Evolutionary conservation across 2,797 vertebrate genomes (phyloP).

Genomic region (Lindbergichthys nudifrons): DNA sequence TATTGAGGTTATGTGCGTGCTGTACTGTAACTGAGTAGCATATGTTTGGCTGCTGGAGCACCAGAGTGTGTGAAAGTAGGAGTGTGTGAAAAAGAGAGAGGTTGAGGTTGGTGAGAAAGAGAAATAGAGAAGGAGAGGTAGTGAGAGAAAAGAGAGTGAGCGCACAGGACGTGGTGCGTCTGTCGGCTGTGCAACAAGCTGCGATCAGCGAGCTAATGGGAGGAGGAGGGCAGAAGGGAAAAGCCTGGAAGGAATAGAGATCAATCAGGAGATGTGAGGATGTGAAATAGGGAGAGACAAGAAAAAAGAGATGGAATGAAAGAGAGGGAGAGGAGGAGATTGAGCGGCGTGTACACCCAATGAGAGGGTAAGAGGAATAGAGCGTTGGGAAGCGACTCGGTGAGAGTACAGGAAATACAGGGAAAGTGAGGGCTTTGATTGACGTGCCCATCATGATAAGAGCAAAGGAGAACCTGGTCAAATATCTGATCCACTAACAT

Average conservation of each 20-base stretch:
- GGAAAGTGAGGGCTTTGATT: conserved; percentile 45
- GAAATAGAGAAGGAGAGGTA: conserved; percentile 6
- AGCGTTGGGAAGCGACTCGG: conserved; percentile 39
- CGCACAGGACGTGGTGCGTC: conserved; percentile 23
- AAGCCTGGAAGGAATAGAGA: conserved; percentile 51
- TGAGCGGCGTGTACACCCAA: conserved; percentile 17
- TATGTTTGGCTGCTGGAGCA: conserved; percentile 37
- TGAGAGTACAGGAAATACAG: conserved; percentile 41
- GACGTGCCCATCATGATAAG: conserved; percentile 21
- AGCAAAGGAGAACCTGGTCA: conserved; percentile 18
- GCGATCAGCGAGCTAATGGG: conserved; percentile 50
- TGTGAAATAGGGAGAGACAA: conserved; percentile 35
- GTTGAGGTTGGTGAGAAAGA: conserved; percentile 38
- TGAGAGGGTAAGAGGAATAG: conserved; percentile 42
- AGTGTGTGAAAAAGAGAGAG: conserved; percentile 42
- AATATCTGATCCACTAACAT: conserved; percentile 24
- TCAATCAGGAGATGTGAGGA: conserved; percentile 49
- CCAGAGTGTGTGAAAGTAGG: conserved; percentile 39
- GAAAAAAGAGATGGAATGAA: conserved; percentile 1
- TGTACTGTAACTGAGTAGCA: conserved; percentile 16
- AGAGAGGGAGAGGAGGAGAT: conserved; percentile 34
- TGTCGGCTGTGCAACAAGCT: conserved; percentile 68
- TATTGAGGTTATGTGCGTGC: neutral
- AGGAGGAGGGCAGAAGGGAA: conserved; percentile 42
- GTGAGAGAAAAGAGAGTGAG: conserved; percentile 22